Percentiles rank a stretch among this genome's conserved stretches.
Conservation (phyloP, 2,113 vertebrate genomes). For the Poeciliopsis occidentalis region DNA sequence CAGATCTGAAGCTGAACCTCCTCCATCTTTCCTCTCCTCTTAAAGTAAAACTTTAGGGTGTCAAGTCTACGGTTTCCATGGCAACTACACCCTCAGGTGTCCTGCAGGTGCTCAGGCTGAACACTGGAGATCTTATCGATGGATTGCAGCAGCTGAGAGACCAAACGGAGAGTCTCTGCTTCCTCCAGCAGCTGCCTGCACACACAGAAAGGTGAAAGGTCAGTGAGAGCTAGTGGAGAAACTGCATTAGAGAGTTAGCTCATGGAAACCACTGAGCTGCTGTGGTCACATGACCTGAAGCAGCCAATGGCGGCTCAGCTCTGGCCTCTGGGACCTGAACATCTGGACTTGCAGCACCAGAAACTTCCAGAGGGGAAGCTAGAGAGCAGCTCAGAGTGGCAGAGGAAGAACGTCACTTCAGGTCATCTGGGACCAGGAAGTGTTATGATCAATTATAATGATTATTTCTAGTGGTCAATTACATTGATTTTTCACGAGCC, state of each 20-base stretch:
- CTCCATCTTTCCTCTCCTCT: not conserved
- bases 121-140: conserved; percentile 75
- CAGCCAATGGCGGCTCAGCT: too few species aligned
- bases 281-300: not conserved
- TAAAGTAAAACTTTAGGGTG: too few species aligned
- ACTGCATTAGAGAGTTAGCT: not conserved
- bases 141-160: conserved; percentile 76
- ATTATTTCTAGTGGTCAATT: too few species aligned
- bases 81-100: not conserved
- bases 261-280: not conserved
- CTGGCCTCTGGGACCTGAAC: too few species aligned
- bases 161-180: conserved; percentile 70
- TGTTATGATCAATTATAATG: too few species aligned
- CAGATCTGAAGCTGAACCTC: not conserved
- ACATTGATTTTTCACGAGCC: too few species aligned
- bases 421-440: too few species aligned
- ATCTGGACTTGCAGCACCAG: too few species aligned
- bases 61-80: conserved; percentile 4
- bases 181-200: conserved; percentile 73
- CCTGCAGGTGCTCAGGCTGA: conserved; percentile 30
- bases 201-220: not conserved
- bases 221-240: not conserved
- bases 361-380: too few species aligned
- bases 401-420: too few species aligned
- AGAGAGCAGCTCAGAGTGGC: too few species aligned